Evolutionary conservation across 2,888 invertebrate species (phyloP).

Genomic region (Pristionchus arcanus): DNA sequence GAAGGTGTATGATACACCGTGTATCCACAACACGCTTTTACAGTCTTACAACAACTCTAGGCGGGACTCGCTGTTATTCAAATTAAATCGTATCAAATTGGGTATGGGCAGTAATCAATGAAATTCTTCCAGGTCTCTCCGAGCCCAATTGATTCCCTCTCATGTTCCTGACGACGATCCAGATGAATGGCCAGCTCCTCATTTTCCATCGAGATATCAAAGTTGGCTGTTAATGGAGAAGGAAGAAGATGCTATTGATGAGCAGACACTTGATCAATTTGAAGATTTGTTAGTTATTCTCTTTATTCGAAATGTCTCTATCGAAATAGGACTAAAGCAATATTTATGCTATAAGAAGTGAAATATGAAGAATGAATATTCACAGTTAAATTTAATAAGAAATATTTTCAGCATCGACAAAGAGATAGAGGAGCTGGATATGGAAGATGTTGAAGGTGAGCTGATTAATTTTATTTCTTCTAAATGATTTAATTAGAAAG

Average conservation of each 20-base stretch:
- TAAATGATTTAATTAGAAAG: not conserved
- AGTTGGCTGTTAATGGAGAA: conserved; percentile 26
- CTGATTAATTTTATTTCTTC: not conserved
- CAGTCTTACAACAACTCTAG: too few species aligned
- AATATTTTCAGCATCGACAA: not conserved
- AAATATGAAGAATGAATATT: not conserved
- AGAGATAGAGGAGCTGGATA: conserved; percentile 2
- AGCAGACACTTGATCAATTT: not conserved
- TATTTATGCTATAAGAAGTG: not conserved
- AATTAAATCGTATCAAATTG: too few species aligned
- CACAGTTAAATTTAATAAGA: not conserved
- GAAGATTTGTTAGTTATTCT: not conserved
- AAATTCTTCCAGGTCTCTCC: not conserved
- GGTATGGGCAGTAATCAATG: too few species aligned
- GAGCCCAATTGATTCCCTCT: not conserved
- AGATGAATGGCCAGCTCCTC: conserved; percentile 32
- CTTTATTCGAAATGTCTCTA: not conserved
- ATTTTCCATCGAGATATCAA: conserved; percentile 20
- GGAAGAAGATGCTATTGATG: not conserved
- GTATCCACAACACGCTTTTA: too few species aligned
- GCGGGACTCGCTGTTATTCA: too few species aligned
- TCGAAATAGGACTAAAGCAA: not conserved
- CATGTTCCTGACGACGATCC: not conserved
- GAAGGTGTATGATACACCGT: too few species aligned
- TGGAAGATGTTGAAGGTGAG: not conserved